phyloP scores from a whole-genome alignment of 2,113 vertebrate genomes.

The Sakesphorus luctuosus region DNA sequence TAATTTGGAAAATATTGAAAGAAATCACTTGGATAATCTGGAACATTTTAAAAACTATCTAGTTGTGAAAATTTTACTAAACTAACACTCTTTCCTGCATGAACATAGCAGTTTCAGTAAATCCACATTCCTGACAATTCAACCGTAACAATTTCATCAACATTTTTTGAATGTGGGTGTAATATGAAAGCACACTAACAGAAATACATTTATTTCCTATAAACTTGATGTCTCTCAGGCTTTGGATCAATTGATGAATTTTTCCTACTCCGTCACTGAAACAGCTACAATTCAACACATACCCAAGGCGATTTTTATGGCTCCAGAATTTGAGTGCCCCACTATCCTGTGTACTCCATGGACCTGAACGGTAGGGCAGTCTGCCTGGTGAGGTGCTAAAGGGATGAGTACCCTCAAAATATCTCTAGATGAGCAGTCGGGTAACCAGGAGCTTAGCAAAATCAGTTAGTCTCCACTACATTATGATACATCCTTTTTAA shows the following conservation, averaged over 20 bases:
- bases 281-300: neutral
- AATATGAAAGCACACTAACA: neutral
- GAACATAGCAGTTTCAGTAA: neutral
- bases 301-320: neutral
- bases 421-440: neutral
- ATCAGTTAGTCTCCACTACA: neutral
- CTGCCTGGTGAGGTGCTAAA: neutral
- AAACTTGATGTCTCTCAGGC: neutral
- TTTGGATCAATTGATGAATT: neutral
- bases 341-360: neutral
- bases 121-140: neutral
- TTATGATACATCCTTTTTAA: neutral
- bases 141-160: neutral
- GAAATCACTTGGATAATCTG: neutral
- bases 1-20: constrained; percentile 1
- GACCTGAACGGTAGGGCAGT: neutral
- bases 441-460: neutral
- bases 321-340: neutral
- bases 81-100: neutral
- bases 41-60: neutral
- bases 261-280: neutral
- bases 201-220: neutral
- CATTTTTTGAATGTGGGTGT: neutral
- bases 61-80: constrained; percentile 8
- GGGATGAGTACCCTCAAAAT: neutral